phyloP scores from a whole-genome alignment of 2,113 vertebrate genomes.

The Lepisosteus oculatus region DNA sequence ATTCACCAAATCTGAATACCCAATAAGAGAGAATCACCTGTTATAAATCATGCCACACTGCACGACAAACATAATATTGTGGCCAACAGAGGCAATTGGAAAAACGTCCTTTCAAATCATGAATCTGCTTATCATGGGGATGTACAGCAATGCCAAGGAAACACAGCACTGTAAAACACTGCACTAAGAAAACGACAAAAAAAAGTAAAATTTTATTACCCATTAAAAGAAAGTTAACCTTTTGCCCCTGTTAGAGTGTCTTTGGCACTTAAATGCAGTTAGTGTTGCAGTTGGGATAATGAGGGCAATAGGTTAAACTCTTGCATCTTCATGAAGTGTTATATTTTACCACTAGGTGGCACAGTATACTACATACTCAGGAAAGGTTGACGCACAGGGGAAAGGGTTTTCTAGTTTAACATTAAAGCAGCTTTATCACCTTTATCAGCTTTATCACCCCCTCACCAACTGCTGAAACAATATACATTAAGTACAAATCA shows the following conservation, averaged over 20 bases:
- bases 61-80: slow-evolving; percentile 66
- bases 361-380: slow-evolving; percentile 28
- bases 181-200: neutral
- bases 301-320: slow-evolving; percentile 34
- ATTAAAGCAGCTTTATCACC: neutral
- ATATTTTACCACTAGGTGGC: slow-evolving; percentile 58
- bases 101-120: slow-evolving; percentile 64
- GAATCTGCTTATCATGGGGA: slow-evolving; percentile 48
- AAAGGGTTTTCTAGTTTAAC: neutral
- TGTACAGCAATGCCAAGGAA: no score
- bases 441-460: neutral
- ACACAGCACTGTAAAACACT: no score
- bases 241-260: slow-evolving; percentile 7
- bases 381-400: neutral
- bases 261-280: slow-evolving; percentile 17
- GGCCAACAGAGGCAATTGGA: slow-evolving; percentile 53
- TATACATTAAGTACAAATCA: neutral
- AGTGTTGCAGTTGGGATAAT: slow-evolving; percentile 9
- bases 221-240: slow-evolving; percentile 27
- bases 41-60: slow-evolving; percentile 58
- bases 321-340: slow-evolving; percentile 19
- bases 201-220: slow-evolving; percentile 21
- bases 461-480: neutral
- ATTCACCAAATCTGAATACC: slow-evolving; percentile 22
- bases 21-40: slow-evolving; percentile 57